phyloP scores from a whole-genome alignment of 1,140 invertebrate genomes.

The Leucophenga varia region DNA sequence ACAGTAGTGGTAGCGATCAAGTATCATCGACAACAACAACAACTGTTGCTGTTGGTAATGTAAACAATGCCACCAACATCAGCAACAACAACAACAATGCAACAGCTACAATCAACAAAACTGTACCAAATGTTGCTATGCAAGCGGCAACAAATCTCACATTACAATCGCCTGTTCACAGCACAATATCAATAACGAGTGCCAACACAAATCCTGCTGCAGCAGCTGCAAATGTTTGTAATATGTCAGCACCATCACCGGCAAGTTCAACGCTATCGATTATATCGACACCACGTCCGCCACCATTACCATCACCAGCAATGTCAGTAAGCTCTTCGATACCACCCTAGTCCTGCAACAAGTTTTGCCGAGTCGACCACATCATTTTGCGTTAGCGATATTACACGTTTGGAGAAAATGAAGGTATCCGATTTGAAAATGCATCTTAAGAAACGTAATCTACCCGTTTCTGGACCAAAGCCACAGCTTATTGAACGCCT shows the following conservation, averaged over 20 bases:
- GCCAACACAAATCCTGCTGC: no score
- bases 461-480: conserved; percentile 95
- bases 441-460: conserved; percentile 86
- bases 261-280: conserved; percentile 6
- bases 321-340: conserved; percentile 62
- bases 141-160: conserved; percentile 16
- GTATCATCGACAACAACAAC: not conserved
- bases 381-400: conserved; percentile 39
- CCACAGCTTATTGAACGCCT: conserved; percentile 92
- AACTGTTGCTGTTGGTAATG: no score
- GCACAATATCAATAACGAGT: conserved; percentile 40
- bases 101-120: no score
- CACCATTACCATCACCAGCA: conserved; percentile 63
- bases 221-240: no score
- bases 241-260: no score
- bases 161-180: conserved; percentile 20
- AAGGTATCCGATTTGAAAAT: conserved; percentile 94
- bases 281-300: conserved; percentile 43
- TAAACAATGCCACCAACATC: no score
- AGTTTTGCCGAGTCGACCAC: conserved; percentile 43
- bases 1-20: no score
- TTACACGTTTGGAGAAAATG: conserved; percentile 89
- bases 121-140: no score
- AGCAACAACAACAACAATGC: conserved; percentile 36
- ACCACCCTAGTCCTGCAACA: conserved; percentile 60